phyloP scores from a whole-genome alignment of 2,797 vertebrate species.

The Tapirus indicus region DNA sequence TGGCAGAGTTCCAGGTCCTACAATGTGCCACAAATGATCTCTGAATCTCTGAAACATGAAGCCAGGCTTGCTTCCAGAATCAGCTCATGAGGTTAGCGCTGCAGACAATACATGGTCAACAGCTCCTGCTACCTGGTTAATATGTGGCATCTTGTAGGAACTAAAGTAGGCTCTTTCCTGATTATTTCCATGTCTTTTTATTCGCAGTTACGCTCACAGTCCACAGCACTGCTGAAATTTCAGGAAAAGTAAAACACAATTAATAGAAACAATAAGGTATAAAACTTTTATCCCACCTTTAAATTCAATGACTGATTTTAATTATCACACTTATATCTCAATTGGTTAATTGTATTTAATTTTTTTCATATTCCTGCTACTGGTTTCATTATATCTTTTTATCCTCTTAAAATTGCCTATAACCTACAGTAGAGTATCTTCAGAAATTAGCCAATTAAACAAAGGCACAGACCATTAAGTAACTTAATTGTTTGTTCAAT shows the following conservation, averaged over 20 bases:
- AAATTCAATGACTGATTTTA: constrained; percentile 57
- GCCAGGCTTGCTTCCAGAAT: not conserved
- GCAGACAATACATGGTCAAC: not conserved
- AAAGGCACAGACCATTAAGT: constrained; percentile 77
- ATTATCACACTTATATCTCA: constrained; percentile 43
- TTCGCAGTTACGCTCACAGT: not conserved
- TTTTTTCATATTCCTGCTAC: constrained; percentile 69
- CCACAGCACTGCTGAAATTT: not conserved
- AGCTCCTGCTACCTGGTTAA: not conserved
- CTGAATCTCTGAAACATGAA: constrained; percentile 7
- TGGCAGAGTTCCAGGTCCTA: not conserved
- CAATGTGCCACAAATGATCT: not conserved
- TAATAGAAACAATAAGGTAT: constrained; percentile 1
- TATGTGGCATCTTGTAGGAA: not conserved
- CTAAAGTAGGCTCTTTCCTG: not conserved
- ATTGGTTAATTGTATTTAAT: constrained; percentile 79
- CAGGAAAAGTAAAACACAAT: constrained; percentile 49
- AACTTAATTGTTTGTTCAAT: constrained; percentile 79
- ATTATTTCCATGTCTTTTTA: not conserved
- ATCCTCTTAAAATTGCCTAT: constrained; percentile 71
- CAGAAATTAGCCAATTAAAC: constrained; percentile 79
- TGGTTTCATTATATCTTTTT: constrained; percentile 78
- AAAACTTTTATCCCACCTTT: constrained; percentile 56
- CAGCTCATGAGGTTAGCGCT: not conserved
- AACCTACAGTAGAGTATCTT: constrained; percentile 74